Evolutionary conservation across 2,113 vertebrate species (phyloP).

Genomic region (Lethenteron camtschaticum): DNA sequence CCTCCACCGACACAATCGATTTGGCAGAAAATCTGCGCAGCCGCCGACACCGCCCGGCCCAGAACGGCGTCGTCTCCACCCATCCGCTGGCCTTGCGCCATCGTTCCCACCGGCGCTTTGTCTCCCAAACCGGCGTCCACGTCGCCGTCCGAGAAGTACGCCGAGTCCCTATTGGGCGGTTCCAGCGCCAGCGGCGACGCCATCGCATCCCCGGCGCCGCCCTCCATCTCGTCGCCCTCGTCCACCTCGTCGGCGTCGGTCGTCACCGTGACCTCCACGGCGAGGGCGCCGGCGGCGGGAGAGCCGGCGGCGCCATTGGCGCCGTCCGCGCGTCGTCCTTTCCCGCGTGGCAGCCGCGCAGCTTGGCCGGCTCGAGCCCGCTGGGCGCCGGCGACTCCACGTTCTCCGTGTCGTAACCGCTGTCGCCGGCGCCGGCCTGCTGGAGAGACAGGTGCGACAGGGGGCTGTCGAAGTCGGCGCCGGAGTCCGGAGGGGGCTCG

Average conservation of each 20-base stretch:
- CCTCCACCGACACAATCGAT: too few species aligned
- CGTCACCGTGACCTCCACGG: not conserved
- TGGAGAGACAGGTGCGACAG: conserved; percentile 18
- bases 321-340: not conserved
- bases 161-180: conserved; percentile 64
- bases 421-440: conserved; percentile 60
- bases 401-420: conserved; percentile 88
- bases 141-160: conserved; percentile 85
- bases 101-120: too few species aligned
- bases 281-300: not conserved
- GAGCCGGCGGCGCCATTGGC: too few species aligned
- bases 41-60: too few species aligned
- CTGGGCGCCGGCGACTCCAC: conserved; percentile 61
- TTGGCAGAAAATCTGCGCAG: too few species aligned
- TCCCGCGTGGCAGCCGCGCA: not conserved
- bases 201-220: not conserved
- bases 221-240: not conserved
- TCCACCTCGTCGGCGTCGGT: not conserved
- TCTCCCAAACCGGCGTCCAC: conserved; percentile 22
- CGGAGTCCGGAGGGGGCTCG: not conserved
- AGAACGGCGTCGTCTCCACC: too few species aligned
- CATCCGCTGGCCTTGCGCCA: too few species aligned
- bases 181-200: not conserved
- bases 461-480: conserved; percentile 3
- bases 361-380: not conserved